Percentiles rank a stretch among this genome's conserved stretches.
These are phyloP conservation scores for Numenius arquata DNA, from an alignment of 2,113 vertebrate species.

Conservation along the genomic window DNA sequence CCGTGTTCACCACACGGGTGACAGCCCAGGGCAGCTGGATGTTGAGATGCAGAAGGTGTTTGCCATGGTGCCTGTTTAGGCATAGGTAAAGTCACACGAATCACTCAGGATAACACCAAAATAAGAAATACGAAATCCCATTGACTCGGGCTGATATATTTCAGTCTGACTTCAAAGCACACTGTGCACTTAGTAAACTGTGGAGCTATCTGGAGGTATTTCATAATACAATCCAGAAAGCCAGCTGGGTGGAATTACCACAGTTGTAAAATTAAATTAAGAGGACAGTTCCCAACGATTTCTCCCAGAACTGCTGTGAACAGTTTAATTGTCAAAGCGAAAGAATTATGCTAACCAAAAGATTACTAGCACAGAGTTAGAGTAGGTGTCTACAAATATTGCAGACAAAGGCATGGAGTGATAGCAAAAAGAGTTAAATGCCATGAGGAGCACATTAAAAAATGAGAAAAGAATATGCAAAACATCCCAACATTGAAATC, in stretches of 20 bases:
- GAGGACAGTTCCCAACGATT: background rate
- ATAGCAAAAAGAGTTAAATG: background rate
- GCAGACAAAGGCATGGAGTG: background rate
- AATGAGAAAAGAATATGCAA: background rate
- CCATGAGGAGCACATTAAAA: background rate
- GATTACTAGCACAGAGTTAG: background rate
- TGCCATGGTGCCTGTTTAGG: background rate
- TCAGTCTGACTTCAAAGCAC: background rate
- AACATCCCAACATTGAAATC: background rate
- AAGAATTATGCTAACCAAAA: background rate
- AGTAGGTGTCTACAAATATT: background rate
- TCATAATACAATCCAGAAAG: background rate
- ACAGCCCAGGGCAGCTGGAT: background rate
- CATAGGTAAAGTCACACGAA: background rate
- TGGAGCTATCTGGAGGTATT: background rate
- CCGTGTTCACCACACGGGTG: background rate
- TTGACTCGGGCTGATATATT: background rate
- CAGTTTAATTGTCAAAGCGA: background rate
- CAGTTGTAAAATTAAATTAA: background rate
- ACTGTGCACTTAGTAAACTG: background rate
- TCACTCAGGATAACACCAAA: background rate
- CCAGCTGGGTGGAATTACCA: conserved; percentile 19
- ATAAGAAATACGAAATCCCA: background rate
- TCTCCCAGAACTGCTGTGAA: background rate
- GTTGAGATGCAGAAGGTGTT: background rate